A percentile compares a stretch with the other conserved stretches of the same genome.
Conservation (phyloP, 2,797 vertebrate genomes). For the Nothura maculosa region DNA sequence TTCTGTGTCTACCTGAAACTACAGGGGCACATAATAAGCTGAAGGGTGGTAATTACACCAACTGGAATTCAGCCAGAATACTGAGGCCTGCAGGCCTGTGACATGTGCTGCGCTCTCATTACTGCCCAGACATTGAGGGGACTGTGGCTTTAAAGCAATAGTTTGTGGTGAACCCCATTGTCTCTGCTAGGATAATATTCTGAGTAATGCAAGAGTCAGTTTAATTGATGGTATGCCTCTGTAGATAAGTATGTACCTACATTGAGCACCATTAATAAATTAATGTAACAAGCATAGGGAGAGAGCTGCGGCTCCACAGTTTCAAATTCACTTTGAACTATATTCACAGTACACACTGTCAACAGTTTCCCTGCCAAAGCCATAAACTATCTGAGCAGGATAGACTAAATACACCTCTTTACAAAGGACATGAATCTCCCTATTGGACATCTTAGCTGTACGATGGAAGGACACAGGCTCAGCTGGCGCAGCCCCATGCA, state of each 20-base stretch:
- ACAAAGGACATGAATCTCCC: neutral
- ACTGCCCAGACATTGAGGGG: neutral
- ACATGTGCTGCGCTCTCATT: neutral
- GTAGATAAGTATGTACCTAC: neutral
- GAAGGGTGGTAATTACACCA: neutral
- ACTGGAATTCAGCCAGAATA: neutral
- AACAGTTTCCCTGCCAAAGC: conserved; percentile 46
- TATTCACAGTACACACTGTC: neutral
- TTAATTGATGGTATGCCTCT: neutral
- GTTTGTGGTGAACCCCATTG: neutral
- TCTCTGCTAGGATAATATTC: neutral
- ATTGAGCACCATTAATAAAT: conserved; percentile 5
- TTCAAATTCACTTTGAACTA: conserved; percentile 43
- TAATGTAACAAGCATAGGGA: neutral
- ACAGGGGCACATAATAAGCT: neutral
- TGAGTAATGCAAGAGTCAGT: neutral
- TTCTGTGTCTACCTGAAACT: neutral
- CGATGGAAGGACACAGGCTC: neutral
- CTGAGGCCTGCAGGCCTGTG: neutral
- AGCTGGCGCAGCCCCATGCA: neutral
- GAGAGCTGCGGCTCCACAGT: neutral
- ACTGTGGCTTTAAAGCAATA: neutral
- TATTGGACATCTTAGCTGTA: neutral
- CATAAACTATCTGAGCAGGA: neutral
- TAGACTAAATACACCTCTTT: conserved; percentile 52